Base-by-base conservation (phyloP, 2,113 vertebrate genomes). In the Calidris pygmaea region DNA sequence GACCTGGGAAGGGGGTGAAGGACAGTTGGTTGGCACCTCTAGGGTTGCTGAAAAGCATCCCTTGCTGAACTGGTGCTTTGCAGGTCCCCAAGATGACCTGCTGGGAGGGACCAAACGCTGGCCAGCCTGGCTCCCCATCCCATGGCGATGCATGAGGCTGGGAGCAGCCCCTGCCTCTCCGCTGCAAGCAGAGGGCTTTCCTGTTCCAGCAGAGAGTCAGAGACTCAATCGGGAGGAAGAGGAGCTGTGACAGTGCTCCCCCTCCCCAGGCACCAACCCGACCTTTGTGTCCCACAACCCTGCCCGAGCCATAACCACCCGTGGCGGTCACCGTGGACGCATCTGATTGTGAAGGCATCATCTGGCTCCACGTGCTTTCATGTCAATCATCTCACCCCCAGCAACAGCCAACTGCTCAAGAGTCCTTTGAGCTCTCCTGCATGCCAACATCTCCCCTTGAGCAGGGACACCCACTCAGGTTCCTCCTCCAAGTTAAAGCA, bases 131-230 rank as follows among this genome's bases (percentile, higher is more conserved):
- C 23, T 41, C 12, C 67, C 45, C 3, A 0, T 50, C 80, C 45
- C 35, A 22, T 0, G 14, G 27, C 2, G 1, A 47, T 39, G 17
- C 2, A 1, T 4, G 23, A 1, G 12, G 20, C 67, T 30, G 45
- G 26, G 37, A 45, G 68, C 59, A 39, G 17, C 41, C 34, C 39
- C 37, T 12, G 8, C 5, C 0, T 15, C 48, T 45, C 37, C 10
- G 17, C 70, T 32, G 68, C 32, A 7, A 62, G 56, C 24, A 9
- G 43, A 70, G 43, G 34, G 34, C 6, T 55, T 65, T 16, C 59
- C 47, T 6, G 4, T 27, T 75, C n/a, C 3, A 3, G 41, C 60
- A 34, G 39, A 3, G 3, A 65, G 70, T 2, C 3, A 76, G 41
- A 3, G 7, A 41, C 84, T 59, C 62, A 15, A 1, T 24, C 4